These are phyloP conservation scores for Cephalopholis sonnerati DNA, from an alignment of 2,113 vertebrate genomes.

Conservation along the genomic window DNA sequence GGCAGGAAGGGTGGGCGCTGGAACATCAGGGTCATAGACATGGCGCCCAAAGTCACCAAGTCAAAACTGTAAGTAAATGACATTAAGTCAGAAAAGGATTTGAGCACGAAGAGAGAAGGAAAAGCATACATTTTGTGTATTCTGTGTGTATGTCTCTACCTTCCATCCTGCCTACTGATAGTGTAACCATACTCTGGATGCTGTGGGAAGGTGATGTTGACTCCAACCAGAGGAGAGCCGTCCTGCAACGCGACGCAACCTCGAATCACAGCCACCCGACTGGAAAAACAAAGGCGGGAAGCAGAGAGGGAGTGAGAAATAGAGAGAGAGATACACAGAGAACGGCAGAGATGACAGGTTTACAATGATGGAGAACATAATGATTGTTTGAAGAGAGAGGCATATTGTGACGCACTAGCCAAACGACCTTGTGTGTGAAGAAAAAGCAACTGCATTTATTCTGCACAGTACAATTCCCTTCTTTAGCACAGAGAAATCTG, in stretches of 20 bases:
- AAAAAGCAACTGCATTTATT: slow-evolving; percentile 58
- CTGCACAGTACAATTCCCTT: slow-evolving; percentile 47
- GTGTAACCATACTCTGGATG: slow-evolving; percentile 96
- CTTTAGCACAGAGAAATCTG: slow-evolving; percentile 48
- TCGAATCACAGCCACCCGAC: slow-evolving; percentile 93
- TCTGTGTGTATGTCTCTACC: slow-evolving; percentile 79
- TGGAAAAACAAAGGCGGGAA: slow-evolving; percentile 69
- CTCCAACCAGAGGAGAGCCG: slow-evolving; percentile 94
- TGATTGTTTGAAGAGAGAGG: slow-evolving; percentile 68
- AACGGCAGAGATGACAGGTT: slow-evolving; percentile 59
- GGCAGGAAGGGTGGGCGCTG: slow-evolving; percentile 95
- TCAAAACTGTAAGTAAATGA: slow-evolving; percentile 89
- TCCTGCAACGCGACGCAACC: slow-evolving; percentile 92
- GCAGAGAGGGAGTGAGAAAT: neutral
- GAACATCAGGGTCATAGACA: slow-evolving; percentile 94
- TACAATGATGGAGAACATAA: slow-evolving; percentile 71
- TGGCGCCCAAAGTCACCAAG: slow-evolving; percentile 93
- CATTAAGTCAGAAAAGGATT: neutral
- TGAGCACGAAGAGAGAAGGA: neutral
- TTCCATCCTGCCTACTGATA: slow-evolving; percentile 96
- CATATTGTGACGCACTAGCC: slow-evolving; percentile 45
- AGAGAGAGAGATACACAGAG: slow-evolving; percentile 31
- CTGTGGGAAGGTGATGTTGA: slow-evolving; percentile 96
- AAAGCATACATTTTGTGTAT: neutral
- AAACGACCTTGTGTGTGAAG: slow-evolving; percentile 64